Conservation (phyloP, 2,113 vertebrate genomes). For the Gymnarchus niloticus region DNA sequence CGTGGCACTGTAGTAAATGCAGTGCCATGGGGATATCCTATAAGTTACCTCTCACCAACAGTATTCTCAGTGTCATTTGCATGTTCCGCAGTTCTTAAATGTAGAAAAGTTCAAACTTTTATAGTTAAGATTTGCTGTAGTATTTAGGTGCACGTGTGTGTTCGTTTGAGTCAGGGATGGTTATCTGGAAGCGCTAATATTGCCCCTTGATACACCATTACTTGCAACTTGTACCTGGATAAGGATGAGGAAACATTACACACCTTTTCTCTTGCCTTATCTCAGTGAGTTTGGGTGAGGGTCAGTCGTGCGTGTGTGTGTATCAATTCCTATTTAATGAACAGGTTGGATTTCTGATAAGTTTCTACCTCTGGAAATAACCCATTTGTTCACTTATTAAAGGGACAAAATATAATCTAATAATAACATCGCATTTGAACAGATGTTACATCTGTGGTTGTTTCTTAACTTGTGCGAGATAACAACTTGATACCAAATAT, state of each 20-base stretch:
- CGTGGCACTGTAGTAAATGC: neutral
- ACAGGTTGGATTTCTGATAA: conserved; percentile 10
- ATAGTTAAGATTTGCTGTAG: neutral
- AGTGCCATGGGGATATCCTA: neutral
- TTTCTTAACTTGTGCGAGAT: neutral
- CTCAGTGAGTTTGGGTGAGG: neutral
- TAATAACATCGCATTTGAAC: conserved; percentile 21
- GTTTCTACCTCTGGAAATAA: conserved; percentile 28
- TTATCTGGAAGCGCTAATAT: neutral
- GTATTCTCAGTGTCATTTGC: neutral
- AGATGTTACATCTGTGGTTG: neutral
- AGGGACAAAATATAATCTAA: neutral
- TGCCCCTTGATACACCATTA: neutral
- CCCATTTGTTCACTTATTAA: conserved; percentile 22
- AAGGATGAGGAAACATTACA: neutral
- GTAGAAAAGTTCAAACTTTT: neutral
- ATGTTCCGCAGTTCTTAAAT: neutral
- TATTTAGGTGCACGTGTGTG: conserved; percentile 1
- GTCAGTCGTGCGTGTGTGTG: neutral
- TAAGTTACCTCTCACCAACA: neutral
- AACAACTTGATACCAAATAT: neutral
- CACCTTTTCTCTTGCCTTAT: neutral
- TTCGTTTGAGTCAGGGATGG: neutral
- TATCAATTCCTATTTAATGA: neutral
- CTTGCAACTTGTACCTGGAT: neutral